Evolutionary conservation across 2,888 invertebrate genomes (phyloP), one percentile per base, ranked within the genome.

Genomic region (Podotricha telesiphe): DNA sequence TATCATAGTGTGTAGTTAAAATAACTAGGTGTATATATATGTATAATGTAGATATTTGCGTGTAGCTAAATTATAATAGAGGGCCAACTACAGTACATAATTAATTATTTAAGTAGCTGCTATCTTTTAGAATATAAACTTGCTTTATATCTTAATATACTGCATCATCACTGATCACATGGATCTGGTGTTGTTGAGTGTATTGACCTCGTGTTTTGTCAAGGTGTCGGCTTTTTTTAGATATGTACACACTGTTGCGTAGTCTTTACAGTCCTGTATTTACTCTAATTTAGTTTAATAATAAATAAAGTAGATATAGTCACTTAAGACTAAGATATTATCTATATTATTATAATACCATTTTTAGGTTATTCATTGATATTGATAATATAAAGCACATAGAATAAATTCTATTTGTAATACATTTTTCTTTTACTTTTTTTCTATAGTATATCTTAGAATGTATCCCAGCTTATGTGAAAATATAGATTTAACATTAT

Each of bases 201-300:
- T 93, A 93, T 91, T 93, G 92, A 92, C 92, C 93, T 93, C 92
- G 91, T 92, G 91, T 92, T 91, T 92, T 92, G 92, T 92, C 92
- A 93, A 93, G 92, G 92, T 92, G 91, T 92, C 92, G 86, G 91
- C 90, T 90, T 92, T 92, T 79, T 92, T 91, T 91, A 91, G 90
- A 91, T 90, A 85, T 85, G 84, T 89, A 88, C 86, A 89, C 86
- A 88, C 86, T 86, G 84, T 86, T 86, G 88, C 87, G 86, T 87
- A 89, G 86, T 85, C 85, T 85, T 84, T 64, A 82, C 86, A 81
- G 81, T 82, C 82, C 76, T 73, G 76, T 45, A 59, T 82, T 82
- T 84, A 85, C 80, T 82, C 79, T 79, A 78, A 77, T 76, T 73
- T 70, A 68, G 63, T 63, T 68, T 20, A 51, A 69, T 58, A 20